Base-by-base conservation (phyloP, 2,888 invertebrate species). In the Apomyelois bistriatella region DNA sequence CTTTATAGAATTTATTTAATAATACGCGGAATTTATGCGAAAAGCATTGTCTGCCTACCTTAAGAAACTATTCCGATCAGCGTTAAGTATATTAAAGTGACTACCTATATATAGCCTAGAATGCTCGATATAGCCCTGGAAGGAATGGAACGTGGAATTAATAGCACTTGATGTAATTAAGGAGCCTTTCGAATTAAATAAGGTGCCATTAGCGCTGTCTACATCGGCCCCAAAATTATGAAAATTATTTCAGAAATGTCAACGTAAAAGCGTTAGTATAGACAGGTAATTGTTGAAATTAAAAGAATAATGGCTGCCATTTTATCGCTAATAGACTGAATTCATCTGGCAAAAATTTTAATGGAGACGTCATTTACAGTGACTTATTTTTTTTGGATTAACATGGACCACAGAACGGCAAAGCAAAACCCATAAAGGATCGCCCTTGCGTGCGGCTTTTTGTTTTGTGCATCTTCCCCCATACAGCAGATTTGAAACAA, bases 91-190 rank as follows among this genome's bases (percentile, higher is more conserved):
- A 1, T 49, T n/a, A n/a, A n/a, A n/a, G 47, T 40, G 41, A n/a
- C 30, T 47, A 47, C 8, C 36, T 51, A 48, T 28, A 32, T 30
- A 9, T 38, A 30, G 38, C 28, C 71, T 73, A 52, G 43, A 43
- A 52, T 52, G 43, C 65, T 58, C 66, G 65, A 73, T 73, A 76
- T 74, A 67, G 67, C 64, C 62, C 69, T 59, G 67, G 70, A 77
- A 72, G 70, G 76, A 79, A 73, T 72, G 79, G 77, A 76, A 81
- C 79, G 73, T 71, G 72, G 77, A 82, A 79, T 82, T 82, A 82
- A 82, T 79, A 81, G 80, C 81, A 75, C 77, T 82, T 82, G 70
- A 82, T 82, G 80, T 78, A 81, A 84, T 83, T 81, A 83, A 65
- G 61, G 66, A 53, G 72, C 73, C 70, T 70, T 64, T 68, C 66